Base-by-base conservation (phyloP, 2,797 vertebrate species). In the Morelia viridis region DNA sequence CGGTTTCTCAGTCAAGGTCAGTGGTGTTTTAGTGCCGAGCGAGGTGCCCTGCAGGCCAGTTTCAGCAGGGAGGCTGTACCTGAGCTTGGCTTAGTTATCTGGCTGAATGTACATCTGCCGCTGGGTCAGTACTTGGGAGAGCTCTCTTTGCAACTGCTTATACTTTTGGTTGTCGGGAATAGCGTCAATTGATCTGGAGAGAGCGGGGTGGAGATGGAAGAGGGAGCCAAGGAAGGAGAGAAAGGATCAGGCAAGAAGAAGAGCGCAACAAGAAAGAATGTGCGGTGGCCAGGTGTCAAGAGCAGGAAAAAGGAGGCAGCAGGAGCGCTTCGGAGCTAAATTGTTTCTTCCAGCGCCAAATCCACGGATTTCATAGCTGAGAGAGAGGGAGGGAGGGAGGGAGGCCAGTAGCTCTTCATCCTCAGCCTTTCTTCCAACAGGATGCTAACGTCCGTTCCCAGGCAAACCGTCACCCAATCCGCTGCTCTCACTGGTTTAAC, bases 101-200 rank as follows among this genome's bases (percentile, higher is more conserved):
- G 98, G 97, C 98, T 98, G 99, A 98, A 99, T 99, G 98, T 98
- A 99, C 99, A 98, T 99, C 98, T 99, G 99, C 97, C 99, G 99
- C 98, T 99, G 99, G 96, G 99, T 99, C 98, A 99, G 97, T 97
- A 99, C 99, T 98, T 99, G 99, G 96, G 99, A 99, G 97, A 99
- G 98, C 96, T 99, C 99, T 97, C 98, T 98, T 98, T 99, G 99
- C 98, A 99, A 98, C 98, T 99, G 99, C 97, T 98, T 98, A 98
- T 99, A 99, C 98, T 99, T 99, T 98, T 99, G 98, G 98, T 99
- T 99, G 98, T 99, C 99, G 4, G 99, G 99, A 97, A 99, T 98
- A 98, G 99, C 99, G 80, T 99, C 99, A 97, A 99, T 98, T 98
- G 99, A 99, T 99, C 99, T 99, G 98, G 94, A 98, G 97, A 96